Conservation (phyloP, 2,797 vertebrate genomes). For the Platyrinchus mystaceus region DNA sequence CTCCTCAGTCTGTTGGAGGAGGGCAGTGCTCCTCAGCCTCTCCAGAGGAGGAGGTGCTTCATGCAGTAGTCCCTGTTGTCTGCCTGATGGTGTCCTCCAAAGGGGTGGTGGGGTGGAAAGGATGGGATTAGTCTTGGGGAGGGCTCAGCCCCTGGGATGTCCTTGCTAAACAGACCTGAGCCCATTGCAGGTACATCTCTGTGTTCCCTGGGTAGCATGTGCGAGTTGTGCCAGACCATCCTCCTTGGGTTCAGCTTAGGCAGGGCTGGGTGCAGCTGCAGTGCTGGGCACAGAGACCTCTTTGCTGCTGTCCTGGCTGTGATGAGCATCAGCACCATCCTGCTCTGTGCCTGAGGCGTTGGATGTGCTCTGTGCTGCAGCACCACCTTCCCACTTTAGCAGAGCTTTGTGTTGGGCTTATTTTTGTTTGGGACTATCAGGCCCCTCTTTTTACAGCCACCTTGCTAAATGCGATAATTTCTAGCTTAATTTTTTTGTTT, state of each 20-base stretch:
- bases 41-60: background rate
- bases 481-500: background rate
- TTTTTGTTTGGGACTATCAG: background rate
- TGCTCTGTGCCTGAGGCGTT: rapidly evolving
- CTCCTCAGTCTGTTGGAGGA: background rate
- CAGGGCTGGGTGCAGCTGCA: background rate
- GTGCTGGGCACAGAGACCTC: background rate
- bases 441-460: background rate
- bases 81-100: background rate
- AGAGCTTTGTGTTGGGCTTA: background rate
- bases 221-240: background rate
- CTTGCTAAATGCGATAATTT: background rate
- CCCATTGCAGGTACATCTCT: rapidly evolving
- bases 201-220: rapidly evolving
- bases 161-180: background rate
- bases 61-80: background rate
- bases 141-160: background rate
- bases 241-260: background rate
- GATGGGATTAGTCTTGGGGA: background rate
- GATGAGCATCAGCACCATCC: rapidly evolving
- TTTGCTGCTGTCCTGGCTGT: rapidly evolving
- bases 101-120: background rate
- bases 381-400: background rate
- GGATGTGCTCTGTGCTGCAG: background rate
- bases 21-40: background rate